Base-by-base conservation (phyloP, 2,888 invertebrate species). In the Stenodema calcarata region DNA sequence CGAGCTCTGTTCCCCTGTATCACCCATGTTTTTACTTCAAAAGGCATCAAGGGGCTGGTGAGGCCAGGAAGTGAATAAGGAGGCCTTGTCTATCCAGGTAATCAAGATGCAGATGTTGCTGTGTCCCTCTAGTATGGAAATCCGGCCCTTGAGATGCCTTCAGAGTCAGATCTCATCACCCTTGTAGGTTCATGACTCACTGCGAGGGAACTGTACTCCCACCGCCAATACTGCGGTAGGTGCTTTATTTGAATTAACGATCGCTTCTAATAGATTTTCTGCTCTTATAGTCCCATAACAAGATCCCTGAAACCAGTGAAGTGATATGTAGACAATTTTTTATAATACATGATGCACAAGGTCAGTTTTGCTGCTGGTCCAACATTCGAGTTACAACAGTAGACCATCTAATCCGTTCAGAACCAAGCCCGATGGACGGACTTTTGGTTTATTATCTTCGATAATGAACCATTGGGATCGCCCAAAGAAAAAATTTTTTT, bases 101-200 rank as follows among this genome's bases (percentile, higher is more conserved):
- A 82, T 82, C 82, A 82, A 82, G 82, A 82, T 82, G 82, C 62
- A 82, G 69, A 82, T 82, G 82, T 82, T 35, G 35, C 69, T 35
- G 9, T 54, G 23, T 35, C 42, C 82, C 82, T 82, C 62, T 82
- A 41, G 42, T 42, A 82, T 82, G 82, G 62, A 69, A 27, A 82
- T 82, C 47, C n/a, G 70, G 54, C 80, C 78, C 78, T 78, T 78
- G 78, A 78, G 42, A 41, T 75, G 30, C 73, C 35, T 41, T 16
- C n/a, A 14, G 35, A 75, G 18, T 35, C 73, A 35, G 35, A 42
- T 44, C 78, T 78, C 78, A 44, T 44, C 78, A 78, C 44, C 44
- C 23, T 44, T 9, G 47, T 44, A n/a, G 73, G 14, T 30, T 41
- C 30, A 35, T 73, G 73, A 75, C 30, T 41, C 30, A 35, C 4